Percentiles rank a stretch among this genome's conserved stretches.
These are phyloP conservation scores for Tetramorium parvispinum DNA, from an alignment of 1,140 invertebrate species.

Conservation along the genomic window DNA sequence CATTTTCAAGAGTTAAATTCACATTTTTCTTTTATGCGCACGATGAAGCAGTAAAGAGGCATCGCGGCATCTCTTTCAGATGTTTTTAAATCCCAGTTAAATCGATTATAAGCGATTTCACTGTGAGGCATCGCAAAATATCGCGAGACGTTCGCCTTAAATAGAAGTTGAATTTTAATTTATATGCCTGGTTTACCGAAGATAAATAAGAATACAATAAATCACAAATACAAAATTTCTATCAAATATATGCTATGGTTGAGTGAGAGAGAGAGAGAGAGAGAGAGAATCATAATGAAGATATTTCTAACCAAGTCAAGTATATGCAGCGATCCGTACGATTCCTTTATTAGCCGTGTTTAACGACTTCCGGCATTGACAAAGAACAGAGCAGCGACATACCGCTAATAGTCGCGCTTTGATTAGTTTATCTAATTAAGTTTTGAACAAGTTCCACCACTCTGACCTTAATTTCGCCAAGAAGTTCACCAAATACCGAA, in stretches of 20 bases:
- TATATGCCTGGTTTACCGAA: not conserved
- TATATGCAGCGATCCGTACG: not conserved
- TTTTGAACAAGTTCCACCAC: slow-evolving; percentile 48
- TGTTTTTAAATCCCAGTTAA: slow-evolving; percentile 32
- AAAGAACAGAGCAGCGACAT: slow-evolving; percentile 55
- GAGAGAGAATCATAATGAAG: not conserved
- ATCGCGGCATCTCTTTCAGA: not conserved
- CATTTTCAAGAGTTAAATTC: slow-evolving; percentile 1
- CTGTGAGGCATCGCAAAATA: not conserved
- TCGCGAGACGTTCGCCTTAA: not conserved
- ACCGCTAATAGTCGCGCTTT: slow-evolving; percentile 39
- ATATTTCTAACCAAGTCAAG: slow-evolving; percentile 12
- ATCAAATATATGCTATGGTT: too few relatives aligned
- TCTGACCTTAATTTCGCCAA: slow-evolving; percentile 69
- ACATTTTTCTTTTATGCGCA: not conserved
- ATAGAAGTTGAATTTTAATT: not conserved
- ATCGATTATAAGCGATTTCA: slow-evolving; percentile 13
- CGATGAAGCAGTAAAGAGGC: not conserved
- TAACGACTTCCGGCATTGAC: slow-evolving; percentile 41
- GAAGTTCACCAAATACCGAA: slow-evolving; percentile 57
- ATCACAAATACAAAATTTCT: not conserved
- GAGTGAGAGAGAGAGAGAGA: too few relatives aligned
- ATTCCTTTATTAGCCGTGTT: slow-evolving; percentile 35
- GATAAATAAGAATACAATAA: not conserved
- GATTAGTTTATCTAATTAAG: slow-evolving; percentile 72